Base-by-base conservation (phyloP, 2,888 invertebrate species). In the Cactoblastis cactorum region DNA sequence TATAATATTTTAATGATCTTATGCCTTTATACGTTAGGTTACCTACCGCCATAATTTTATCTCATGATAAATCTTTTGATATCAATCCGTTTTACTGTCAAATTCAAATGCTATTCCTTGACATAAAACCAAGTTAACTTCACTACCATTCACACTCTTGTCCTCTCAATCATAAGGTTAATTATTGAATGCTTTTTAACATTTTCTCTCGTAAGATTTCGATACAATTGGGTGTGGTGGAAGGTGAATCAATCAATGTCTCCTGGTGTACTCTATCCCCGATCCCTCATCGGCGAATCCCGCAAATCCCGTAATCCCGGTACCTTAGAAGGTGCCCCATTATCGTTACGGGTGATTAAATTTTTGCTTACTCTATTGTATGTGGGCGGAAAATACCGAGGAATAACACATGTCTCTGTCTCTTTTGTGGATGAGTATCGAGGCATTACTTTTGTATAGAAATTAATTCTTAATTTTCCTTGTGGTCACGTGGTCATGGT, bases 171-270 rank as follows among this genome's bases (percentile, higher is more conserved):
- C 1, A 24, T 48, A 48, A 43, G 19, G 47, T 35, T 15, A 8
- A 24, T 17, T 22, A 35, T 52, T 12, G 18, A 4, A 1, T 28
- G 12, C 24, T 48, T 43, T 17, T n/a, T 9, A 14, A 17, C 8
- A 18, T 37, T 2, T 8, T 1, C n/a, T 35, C 6, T 11, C 15
- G 38, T 8, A 32, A 47, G 47, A 35, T 46, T 46, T 50, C 50
- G 49, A 47, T 52, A 54, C 54, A 52, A 54, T 52, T 49, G 52
- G 47, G 28, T 50, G 43, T 53, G 45, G 50, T 55, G 45, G 51
- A 55, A 58, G 58, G 61, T 61, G 54, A 53, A 61, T 61, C 61
- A 61, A 61, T 61, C 61, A 61, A 61, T 55, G 58, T 61, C 61
- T 35, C 56, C 8, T 19, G 39, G 46, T 33, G 48, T 54, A 47